A percentile compares a stretch with the other conserved stretches of the same genome.
Evolutionary conservation across 2,888 invertebrate species (phyloP).

Genomic region (Stenotaenia linearis): DNA sequence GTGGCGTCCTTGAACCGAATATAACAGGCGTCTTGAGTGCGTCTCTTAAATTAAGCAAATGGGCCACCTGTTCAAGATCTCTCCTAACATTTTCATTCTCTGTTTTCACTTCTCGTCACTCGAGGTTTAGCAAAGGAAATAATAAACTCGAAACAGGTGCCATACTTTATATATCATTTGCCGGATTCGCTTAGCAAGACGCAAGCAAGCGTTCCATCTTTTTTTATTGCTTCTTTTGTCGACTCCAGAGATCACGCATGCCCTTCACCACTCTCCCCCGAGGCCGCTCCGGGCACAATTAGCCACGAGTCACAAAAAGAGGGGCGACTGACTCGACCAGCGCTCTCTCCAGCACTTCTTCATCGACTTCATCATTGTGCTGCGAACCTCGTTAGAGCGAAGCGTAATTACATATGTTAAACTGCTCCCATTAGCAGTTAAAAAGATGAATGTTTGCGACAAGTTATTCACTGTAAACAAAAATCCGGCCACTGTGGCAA

Average conservation of each 20-base stretch:
- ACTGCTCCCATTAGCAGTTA: neutral
- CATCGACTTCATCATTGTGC: neutral
- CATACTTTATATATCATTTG: neutral
- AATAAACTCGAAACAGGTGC: neutral
- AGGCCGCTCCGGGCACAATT: conserved; percentile 23
- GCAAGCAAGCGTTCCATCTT: conserved; percentile 9
- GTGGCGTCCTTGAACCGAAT: neutral
- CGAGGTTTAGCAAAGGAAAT: neutral
- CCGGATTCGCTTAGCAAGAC: neutral
- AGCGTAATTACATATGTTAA: neutral
- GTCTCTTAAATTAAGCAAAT: conserved; percentile 26
- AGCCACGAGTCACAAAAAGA: conserved; percentile 23
- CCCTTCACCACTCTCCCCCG: neutral
- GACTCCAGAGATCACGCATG: conserved; percentile 10
- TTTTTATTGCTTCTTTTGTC: neutral
- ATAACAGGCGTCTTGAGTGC: conserved; percentile 4
- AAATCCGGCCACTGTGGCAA: neutral
- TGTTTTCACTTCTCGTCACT: neutral
- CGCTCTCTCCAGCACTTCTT: neutral
- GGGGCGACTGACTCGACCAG: conserved; percentile 11
- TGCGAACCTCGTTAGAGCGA: neutral
- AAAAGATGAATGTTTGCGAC: neutral
- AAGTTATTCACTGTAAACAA: neutral
- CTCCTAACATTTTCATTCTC: neutral
- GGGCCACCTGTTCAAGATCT: conserved; percentile 16